Base-by-base conservation (phyloP, 2,113 vertebrate genomes). In the Hemichromis elongatus region DNA sequence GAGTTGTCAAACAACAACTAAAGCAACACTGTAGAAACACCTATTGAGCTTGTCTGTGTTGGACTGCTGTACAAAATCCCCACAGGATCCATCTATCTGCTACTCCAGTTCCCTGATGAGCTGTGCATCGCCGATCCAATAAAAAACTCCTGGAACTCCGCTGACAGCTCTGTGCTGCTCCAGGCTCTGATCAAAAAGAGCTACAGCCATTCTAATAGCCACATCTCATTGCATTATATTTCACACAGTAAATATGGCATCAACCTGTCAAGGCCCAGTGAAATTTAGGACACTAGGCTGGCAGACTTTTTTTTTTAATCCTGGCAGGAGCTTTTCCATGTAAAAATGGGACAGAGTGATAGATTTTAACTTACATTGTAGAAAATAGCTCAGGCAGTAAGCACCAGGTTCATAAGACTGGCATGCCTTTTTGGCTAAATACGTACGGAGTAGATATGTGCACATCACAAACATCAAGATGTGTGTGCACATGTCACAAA, bases 151-250 rank as follows among this genome's bases (percentile, higher is more conserved):
- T 16, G 19, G 77, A 81, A 82, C 85, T 82, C 54, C 66, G 33
- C 68, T 94, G 93, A 95, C 94, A 95, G 92, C 90, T 88, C 90
- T 88, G 92, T 66, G 89, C 93, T 88, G 92, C 88, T 80, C 79
- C 89, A 91, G 83, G 50, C 89, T 89, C 91, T 84, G 83, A 89
- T 94, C 93, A 93, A 85, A 93, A 93, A 95, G 92, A 92, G 88
- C 92, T 94, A 92, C 90, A 87, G 86, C 87, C 92, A 79, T 88
- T 95, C 92, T 95, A 94, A 92, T 94, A 88, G 94, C 90, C 90
- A 92, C 91, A 95, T 94, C 91, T 91, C 94, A 92, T 88, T 85
- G 94, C 89, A 92, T 93, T 95, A 93, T 95, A 95, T 95, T 95
- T 95, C 92, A 94, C 89, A 93, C 92, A 79, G 91, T 93, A 96